phyloP scores from a whole-genome alignment of 2,888 invertebrate species.

The Drosophila rubida region DNA sequence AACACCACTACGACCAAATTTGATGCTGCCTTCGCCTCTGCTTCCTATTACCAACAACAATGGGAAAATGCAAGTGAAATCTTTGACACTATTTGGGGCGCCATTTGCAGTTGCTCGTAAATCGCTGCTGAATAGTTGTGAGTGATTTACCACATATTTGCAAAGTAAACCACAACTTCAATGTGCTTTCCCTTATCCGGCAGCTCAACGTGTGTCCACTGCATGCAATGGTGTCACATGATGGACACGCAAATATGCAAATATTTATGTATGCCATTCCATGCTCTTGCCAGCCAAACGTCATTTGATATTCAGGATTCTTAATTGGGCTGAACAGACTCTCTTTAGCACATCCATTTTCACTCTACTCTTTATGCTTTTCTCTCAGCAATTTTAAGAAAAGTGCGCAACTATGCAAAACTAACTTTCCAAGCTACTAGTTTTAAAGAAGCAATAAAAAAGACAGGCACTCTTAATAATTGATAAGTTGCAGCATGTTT shows the following conservation, averaged over 20 bases:
- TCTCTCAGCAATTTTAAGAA: background rate
- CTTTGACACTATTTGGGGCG: conserved; percentile 51
- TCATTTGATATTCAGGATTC: background rate
- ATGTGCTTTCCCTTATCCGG: background rate
- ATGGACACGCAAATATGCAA: background rate
- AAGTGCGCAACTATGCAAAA: background rate
- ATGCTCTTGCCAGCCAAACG: background rate
- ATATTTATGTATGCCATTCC: background rate
- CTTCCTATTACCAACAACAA: background rate
- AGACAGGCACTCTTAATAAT: too few species aligned
- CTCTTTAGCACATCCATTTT: background rate
- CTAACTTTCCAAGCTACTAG: too few species aligned
- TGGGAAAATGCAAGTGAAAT: conserved; percentile 24
- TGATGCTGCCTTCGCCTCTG: conserved; percentile 2
- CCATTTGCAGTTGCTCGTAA: conserved; percentile 47
- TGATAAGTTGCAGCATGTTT: too few species aligned
- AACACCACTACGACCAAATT: conserved; percentile 29
- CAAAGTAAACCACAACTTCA: conserved; percentile 9
- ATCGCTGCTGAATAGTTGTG: conserved; percentile 34
- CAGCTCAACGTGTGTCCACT: conserved; percentile 4
- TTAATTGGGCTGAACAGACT: background rate
- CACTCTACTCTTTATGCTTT: background rate
- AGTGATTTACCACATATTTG: conserved; percentile 28
- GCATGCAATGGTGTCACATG: background rate
- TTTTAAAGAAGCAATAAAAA: too few species aligned